Conservation (phyloP, 2,113 vertebrate genomes). For the Eurystomus gularis region DNA sequence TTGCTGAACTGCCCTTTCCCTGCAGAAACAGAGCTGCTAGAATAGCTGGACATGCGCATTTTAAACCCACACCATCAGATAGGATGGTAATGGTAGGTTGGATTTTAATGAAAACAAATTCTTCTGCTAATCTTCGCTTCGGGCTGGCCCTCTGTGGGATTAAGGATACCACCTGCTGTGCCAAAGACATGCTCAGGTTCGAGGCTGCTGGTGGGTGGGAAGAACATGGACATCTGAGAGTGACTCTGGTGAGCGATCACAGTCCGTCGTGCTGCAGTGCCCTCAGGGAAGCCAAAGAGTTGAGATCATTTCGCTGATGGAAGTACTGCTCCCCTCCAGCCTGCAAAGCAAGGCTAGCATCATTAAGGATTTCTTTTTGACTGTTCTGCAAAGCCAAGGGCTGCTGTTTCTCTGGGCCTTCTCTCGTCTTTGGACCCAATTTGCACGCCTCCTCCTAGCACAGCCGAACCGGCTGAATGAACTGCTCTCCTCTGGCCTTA, state of each 20-base stretch:
- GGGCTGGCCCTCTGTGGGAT: constrained; percentile 33
- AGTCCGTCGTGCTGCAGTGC: constrained; percentile 1
- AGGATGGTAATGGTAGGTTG: constrained; percentile 3
- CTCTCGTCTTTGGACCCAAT: constrained; percentile 2
- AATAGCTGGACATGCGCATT: not conserved
- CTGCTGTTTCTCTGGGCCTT: not conserved
- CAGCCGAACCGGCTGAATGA: not conserved
- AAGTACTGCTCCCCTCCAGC: constrained; percentile 42
- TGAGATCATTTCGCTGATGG: constrained; percentile 24
- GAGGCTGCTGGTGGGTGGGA: constrained; percentile 43
- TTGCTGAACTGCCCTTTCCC: constrained; percentile 25
- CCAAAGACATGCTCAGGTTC: constrained; percentile 34
- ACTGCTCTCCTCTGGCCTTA: constrained; percentile 46
- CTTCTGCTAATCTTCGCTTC: constrained; percentile 52
- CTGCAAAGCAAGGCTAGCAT: not conserved
- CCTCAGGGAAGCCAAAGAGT: constrained; percentile 19
- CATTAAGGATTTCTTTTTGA: constrained; percentile 21
- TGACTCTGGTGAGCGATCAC: not conserved
- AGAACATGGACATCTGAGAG: not conserved
- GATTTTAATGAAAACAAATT: constrained; percentile 65
- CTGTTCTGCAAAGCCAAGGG: constrained; percentile 10
- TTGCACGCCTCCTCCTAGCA: not conserved
- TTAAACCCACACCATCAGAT: not conserved
- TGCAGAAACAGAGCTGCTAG: not conserved
- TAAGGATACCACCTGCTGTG: constrained; percentile 55